phyloP scores from a whole-genome alignment of 2,888 invertebrate genomes.

The Melieria picta region DNA sequence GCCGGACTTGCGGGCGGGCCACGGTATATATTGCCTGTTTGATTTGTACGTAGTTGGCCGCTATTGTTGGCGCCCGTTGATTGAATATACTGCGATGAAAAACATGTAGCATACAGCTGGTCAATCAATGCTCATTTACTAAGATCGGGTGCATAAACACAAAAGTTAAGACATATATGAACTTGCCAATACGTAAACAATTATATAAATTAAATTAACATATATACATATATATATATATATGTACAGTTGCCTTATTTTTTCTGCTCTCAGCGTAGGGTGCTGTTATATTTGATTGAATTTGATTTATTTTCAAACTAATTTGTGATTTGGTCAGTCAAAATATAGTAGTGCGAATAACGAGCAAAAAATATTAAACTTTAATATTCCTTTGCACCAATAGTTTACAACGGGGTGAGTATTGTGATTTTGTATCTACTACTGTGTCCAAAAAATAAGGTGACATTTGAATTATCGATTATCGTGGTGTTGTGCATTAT shows the following conservation, averaged over 20 bases:
- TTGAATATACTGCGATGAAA: conserved; percentile 52
- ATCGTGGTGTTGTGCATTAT: too few relatives aligned
- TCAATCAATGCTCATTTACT: too few relatives aligned
- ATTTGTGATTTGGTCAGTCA: conserved; percentile 2
- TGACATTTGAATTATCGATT: too few relatives aligned
- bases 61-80: conserved; percentile 56
- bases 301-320: not conserved
- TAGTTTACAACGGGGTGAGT: not conserved
- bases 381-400: not conserved
- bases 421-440: not conserved
- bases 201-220: too few relatives aligned
- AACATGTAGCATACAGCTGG: too few relatives aligned
- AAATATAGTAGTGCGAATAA: too few relatives aligned
- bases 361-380: not conserved
- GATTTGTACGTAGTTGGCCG: conserved; percentile 55
- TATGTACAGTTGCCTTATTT: not conserved
- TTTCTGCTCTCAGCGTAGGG: too few relatives aligned
- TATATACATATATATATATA: too few relatives aligned
- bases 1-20: conserved; percentile 53
- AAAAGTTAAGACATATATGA: too few relatives aligned
- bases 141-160: too few relatives aligned
- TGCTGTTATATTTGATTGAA: not conserved
- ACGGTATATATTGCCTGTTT: conserved; percentile 54
- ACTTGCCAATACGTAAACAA: too few relatives aligned
- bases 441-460: too few relatives aligned